Evolutionary conservation across 1,140 invertebrate genomes (phyloP), one percentile per base, ranked within the genome.

Genomic region (Leptestheria dahalacensis): DNA sequence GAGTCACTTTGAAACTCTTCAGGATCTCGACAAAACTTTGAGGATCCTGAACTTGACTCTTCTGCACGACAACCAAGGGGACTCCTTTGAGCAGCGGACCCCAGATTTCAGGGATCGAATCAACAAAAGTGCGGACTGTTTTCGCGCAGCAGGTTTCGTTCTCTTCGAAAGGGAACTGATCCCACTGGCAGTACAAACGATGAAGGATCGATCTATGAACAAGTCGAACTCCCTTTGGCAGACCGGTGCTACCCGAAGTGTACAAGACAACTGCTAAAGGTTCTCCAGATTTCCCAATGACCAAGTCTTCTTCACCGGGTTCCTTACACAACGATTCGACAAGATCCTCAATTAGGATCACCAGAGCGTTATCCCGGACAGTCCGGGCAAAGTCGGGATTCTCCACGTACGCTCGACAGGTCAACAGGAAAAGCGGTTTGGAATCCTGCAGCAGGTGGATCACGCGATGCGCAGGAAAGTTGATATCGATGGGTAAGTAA

Each of bases 231-330:
- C 88, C 91, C 81, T 95, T 95, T 1, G 91, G 91, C 33, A 86
- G 75, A 48, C 91, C 92, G 9, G 90, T 93, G 68, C 90, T 93
- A 28, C 92, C 91, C 51, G 90, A 94, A 48, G 91, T 96, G 66
- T 94, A 95, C 6, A 92, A 74, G 28, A 94, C 82, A 12, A 90
- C 84, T 9, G 83, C 87, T 4, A 78, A 23, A 26, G 20, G 53
- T 2, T 20, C 20, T 24, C 33, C 15, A 6, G 33, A 41, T 9
- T 15, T 41, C 6, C 33, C 6, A 41, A 41, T 41, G 15, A 41
- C 15, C 33, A 6, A 41, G 15, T 41, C 33, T 41, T 15, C 33
- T 41, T 41, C 33, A 9, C 33, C 33, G 33, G 3, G 3, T 56
- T 56, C 33, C 11, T 21, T 15, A 26, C 23, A 21, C 18, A 10